Evolutionary conservation across 2,113 vertebrate genomes (phyloP).

Genomic region (Columba livia): DNA sequence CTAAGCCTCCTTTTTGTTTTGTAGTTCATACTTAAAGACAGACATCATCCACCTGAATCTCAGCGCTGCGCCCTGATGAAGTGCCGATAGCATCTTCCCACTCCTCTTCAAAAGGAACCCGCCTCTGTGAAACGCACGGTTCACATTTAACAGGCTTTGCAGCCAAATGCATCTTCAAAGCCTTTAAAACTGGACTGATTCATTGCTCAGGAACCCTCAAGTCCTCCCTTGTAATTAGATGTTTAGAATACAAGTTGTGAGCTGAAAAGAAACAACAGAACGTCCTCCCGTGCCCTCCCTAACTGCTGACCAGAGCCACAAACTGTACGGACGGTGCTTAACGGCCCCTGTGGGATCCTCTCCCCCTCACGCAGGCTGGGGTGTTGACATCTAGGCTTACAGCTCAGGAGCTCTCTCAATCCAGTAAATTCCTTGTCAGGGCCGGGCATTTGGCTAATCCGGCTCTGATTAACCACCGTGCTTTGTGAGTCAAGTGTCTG

Average conservation of each 20-base stretch:
- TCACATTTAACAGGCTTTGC: conserved; percentile 9
- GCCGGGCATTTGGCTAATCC: conserved; percentile 53
- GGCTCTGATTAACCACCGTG: conserved; percentile 17
- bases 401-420: conserved; percentile 15
- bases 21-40: background rate
- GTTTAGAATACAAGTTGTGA: background rate
- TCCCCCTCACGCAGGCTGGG: background rate
- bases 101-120: conserved; percentile 11
- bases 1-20: background rate
- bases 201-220: background rate
- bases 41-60: background rate
- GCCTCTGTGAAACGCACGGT: background rate
- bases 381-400: background rate
- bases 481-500: conserved; percentile 27
- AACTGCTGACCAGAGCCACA: background rate
- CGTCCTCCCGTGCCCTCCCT: background rate
- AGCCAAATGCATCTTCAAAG: conserved; percentile 16
- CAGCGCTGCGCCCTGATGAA: background rate
- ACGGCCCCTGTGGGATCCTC: background rate
- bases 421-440: conserved; percentile 57
- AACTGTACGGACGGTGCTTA: background rate
- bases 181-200: background rate
- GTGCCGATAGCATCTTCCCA: background rate
- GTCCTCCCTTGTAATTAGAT: background rate
- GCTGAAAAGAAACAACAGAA: background rate